These are phyloP conservation scores for Agrotis clavis DNA, from an alignment of 2,888 invertebrate species.

Conservation along the genomic window DNA sequence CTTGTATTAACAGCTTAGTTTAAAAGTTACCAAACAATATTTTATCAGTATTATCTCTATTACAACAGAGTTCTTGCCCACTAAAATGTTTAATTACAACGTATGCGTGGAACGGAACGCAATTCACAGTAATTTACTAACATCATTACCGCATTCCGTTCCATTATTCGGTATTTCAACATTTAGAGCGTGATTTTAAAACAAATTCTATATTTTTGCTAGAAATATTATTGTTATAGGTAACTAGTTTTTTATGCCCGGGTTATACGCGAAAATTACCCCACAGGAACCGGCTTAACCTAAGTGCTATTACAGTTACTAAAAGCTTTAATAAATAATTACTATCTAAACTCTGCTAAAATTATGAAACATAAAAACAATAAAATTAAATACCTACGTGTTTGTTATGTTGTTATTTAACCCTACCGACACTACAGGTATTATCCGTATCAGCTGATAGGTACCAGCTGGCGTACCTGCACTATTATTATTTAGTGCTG, in stretches of 20 bases:
- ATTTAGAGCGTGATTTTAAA: constrained; percentile 37
- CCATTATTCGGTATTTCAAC: constrained; percentile 63
- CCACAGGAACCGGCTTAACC: too few species aligned
- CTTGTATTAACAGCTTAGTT: constrained; percentile 14
- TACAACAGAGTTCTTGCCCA: constrained; percentile 50
- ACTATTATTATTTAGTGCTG: not conserved
- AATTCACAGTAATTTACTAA: constrained; percentile 48
- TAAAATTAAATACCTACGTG: too few species aligned
- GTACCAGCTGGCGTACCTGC: constrained; percentile 18
- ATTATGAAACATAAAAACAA: too few species aligned
- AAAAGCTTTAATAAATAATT: too few species aligned
- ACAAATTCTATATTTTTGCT: not conserved
- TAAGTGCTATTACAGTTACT: too few species aligned
- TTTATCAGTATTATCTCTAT: constrained; percentile 53
- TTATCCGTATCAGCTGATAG: constrained; percentile 7
- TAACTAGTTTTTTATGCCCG: too few species aligned
- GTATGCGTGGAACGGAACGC: constrained; percentile 57
- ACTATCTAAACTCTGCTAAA: too few species aligned
- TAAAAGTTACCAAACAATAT: constrained; percentile 44
- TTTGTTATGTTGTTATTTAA: not conserved
- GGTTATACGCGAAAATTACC: too few species aligned
- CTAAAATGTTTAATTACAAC: constrained; percentile 59
- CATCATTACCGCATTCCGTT: constrained; percentile 71
- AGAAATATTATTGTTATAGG: not conserved
- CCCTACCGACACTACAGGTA: not conserved